Conservation (phyloP, 2,888 invertebrate genomes). For the Hypsopygia costalis region DNA sequence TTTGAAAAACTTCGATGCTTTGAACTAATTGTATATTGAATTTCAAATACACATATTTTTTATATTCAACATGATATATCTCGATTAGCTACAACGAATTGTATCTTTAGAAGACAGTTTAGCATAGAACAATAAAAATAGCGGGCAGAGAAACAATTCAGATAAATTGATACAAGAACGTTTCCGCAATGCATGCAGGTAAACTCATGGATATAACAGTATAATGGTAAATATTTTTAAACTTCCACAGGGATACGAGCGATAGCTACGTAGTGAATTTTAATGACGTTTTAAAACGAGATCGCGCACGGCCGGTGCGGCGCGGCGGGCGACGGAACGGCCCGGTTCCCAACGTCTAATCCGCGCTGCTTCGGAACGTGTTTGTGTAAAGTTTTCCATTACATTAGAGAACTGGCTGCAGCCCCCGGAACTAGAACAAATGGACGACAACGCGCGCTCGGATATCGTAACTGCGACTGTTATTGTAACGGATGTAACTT, state of each 20-base stretch:
- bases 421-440: conserved; percentile 66
- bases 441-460: conserved; percentile 54
- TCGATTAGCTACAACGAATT: too few relatives aligned
- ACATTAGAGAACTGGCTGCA: conserved; percentile 51
- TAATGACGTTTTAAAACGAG: conserved; percentile 48
- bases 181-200: conserved; percentile 22
- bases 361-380: conserved; percentile 44
- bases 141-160: conserved; percentile 25
- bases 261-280: conserved; percentile 52
- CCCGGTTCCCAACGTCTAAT: conserved; percentile 45
- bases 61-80: too few relatives aligned
- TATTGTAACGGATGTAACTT: conserved; percentile 78
- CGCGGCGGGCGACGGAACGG: conserved; percentile 20
- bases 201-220: conserved; percentile 26
- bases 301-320: conserved; percentile 9
- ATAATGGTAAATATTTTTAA: conserved; percentile 38
- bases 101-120: too few relatives aligned
- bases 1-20: too few relatives aligned
- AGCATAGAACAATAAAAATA: too few relatives aligned
- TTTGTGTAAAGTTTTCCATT: conserved; percentile 70
- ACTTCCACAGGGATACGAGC: conserved; percentile 27
- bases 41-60: too few relatives aligned
- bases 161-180: conserved; percentile 28
- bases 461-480: conserved; percentile 72
- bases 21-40: too few relatives aligned